Conservation (phyloP, 2,888 invertebrate species). For the Melanargia galathea region DNA sequence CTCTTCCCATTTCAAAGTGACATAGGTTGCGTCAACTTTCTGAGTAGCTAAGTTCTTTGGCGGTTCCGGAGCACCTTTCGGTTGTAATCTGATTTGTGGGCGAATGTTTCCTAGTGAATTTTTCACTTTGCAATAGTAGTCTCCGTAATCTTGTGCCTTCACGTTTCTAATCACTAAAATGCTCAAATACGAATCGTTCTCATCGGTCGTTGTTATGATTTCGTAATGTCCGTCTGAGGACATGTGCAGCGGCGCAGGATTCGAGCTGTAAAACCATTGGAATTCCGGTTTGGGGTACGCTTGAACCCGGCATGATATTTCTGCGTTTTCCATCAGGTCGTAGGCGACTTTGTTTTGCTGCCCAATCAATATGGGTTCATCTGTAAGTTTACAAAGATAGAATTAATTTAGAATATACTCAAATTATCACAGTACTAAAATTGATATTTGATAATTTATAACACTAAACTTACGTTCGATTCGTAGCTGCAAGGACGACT, state of each 20-base stretch:
- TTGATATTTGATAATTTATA: not conserved
- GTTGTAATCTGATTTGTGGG: slow-evolving; percentile 90
- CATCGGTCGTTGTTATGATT: slow-evolving; percentile 90
- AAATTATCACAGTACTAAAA: no score
- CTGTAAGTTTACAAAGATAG: slow-evolving; percentile 65
- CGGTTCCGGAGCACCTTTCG: slow-evolving; percentile 93
- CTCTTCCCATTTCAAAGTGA: slow-evolving; percentile 92
- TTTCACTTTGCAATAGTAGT: slow-evolving; percentile 93
- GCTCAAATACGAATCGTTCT: slow-evolving; percentile 93
- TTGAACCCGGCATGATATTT: slow-evolving; percentile 93
- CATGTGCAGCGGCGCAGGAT: slow-evolving; percentile 87
- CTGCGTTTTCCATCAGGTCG: slow-evolving; percentile 91
- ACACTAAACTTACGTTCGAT: slow-evolving; percentile 89
- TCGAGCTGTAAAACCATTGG: slow-evolving; percentile 93
- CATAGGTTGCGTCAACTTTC: slow-evolving; percentile 89
- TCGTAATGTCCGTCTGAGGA: slow-evolving; percentile 93
- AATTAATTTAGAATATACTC: no score
- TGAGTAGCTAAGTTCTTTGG: slow-evolving; percentile 88
- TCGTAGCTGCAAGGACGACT: slow-evolving; percentile 94
- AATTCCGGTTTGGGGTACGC: slow-evolving; percentile 96
- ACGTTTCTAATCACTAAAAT: slow-evolving; percentile 88
- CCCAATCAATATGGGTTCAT: slow-evolving; percentile 93
- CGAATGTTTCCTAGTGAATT: slow-evolving; percentile 90
- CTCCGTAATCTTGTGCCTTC: slow-evolving; percentile 93
- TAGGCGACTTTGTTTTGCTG: slow-evolving; percentile 94